Base-by-base conservation (phyloP, 2,797 vertebrate species). In the Masticophis lateralis region DNA sequence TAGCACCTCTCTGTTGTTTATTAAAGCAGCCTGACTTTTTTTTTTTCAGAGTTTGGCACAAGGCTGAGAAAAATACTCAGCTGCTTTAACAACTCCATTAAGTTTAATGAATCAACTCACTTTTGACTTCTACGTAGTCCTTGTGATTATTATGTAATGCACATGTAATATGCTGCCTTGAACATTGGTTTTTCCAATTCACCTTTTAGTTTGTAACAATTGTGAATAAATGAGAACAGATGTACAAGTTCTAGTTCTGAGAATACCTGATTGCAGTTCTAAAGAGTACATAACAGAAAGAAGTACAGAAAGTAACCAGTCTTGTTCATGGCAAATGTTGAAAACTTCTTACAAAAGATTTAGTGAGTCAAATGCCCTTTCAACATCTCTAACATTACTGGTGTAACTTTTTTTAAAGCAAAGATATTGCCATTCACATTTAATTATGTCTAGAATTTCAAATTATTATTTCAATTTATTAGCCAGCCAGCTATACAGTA, bases 221-320 rank as follows among this genome's bases (percentile, higher is more conserved):
- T 92, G 47, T 43, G 59, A 92, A 92, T 93, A 60, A 95, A 51
- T 88, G 60, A 53, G 55, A n/a, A 2, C 25, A 74, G 90, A 87
- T 69, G 63, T 60, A 37, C 2, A 56, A 37, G 32, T 63, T 63
- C 20, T 88, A 83, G 8, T 47, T 0, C 56, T 94, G 91, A 95
- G 74, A 93, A 27, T 95, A 93, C 95, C 95, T 96, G 66, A 91
- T 94, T 95, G 95, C 95, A 51, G 91, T 96, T 88, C 83, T n/a
- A 55, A 57, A 53, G 90, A 94, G 27, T 94, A 96, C 94, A 11
- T 92, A 91, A 92, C 69, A 94, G 0, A 0, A 0, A 0, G 27
- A 28, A 60, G 92, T n/a, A 60, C 14, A 51, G 2, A 90, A 93
- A 94, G 86, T 86, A 6, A 94, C n/a, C 8, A 18, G 9, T 86